Evolutionary conservation across 2,888 invertebrate species (phyloP).

Genomic region (Hyppa rectilinea): DNA sequence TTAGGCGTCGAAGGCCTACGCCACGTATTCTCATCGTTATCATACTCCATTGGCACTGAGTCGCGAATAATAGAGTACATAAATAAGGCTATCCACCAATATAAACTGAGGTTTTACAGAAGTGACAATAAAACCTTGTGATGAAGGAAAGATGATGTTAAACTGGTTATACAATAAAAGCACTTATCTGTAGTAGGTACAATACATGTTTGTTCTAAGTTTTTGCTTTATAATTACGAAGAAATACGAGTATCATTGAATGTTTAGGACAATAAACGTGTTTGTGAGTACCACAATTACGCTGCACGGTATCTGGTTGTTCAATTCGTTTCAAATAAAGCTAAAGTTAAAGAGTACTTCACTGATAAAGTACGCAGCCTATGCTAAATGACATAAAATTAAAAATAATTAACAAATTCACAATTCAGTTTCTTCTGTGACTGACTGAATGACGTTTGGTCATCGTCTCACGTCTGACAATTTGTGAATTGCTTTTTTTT

Average conservation of each 20-base stretch:
- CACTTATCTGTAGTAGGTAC: conserved; percentile 30
- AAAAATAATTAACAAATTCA: conserved; percentile 24
- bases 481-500: too few relatives aligned
- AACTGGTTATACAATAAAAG: conserved; percentile 9
- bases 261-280: conserved; percentile 11
- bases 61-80: conserved; percentile 68
- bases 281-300: not conserved
- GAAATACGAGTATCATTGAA: conserved; percentile 11
- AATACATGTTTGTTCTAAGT: conserved; percentile 27
- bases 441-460: conserved; percentile 3
- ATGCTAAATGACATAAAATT: conserved; percentile 4
- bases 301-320: conserved; percentile 3
- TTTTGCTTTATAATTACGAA: conserved; percentile 29
- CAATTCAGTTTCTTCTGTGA: not conserved
- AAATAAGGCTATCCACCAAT: conserved; percentile 42
- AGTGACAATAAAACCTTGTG: conserved; percentile 18
- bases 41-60: conserved; percentile 82
- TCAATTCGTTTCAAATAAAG: not conserved
- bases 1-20: conserved; percentile 79
- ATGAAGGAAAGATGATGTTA: conserved; percentile 15
- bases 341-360: not conserved
- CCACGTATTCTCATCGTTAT: conserved; percentile 86
- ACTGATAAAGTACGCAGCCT: not conserved
- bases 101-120: conserved; percentile 3
- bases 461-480: too few relatives aligned